Percentiles rank a stretch among this genome's conserved stretches.
Conservation (phyloP, 2,113 vertebrate genomes). For the Electrona antarctica region DNA sequence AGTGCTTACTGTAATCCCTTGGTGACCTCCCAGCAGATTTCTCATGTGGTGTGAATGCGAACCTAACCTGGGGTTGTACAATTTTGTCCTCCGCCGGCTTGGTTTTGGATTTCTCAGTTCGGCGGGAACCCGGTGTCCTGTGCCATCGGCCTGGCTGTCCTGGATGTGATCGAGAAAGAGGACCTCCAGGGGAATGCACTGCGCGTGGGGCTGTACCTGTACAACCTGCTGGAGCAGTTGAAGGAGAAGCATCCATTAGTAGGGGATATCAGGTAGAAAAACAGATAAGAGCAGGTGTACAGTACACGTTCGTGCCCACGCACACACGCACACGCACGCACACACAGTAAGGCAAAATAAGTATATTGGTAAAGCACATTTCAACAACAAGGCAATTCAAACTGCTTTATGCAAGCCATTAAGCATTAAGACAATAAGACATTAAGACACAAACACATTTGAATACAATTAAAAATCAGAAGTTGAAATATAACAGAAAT, state of each 20-base stretch:
- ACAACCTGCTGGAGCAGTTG: slow-evolving; percentile 79
- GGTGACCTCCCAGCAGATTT: not conserved
- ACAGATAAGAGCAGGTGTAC: too few relatives aligned
- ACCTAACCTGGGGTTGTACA: not conserved
- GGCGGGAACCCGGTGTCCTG: slow-evolving; percentile 97
- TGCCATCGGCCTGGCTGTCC: slow-evolving; percentile 90
- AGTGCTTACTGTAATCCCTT: not conserved
- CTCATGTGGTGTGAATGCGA: not conserved
- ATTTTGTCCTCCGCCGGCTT: slow-evolving; percentile 23
- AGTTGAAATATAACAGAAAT: too few relatives aligned
- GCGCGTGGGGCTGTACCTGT: slow-evolving; percentile 85
- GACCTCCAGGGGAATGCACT: slow-evolving; percentile 89
- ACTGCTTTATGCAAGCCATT: not conserved
- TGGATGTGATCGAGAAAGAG: slow-evolving; percentile 91
- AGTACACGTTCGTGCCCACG: too few relatives aligned
- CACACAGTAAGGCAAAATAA: not conserved
- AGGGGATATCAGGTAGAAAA: slow-evolving; percentile 87
- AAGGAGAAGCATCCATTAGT: slow-evolving; percentile 89
- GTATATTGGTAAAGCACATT: too few relatives aligned
- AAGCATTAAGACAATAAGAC: too few relatives aligned
- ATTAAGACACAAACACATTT: too few relatives aligned
- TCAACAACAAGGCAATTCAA: too few relatives aligned
- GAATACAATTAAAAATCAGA: too few relatives aligned
- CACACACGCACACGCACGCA: not conserved
- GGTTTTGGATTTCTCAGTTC: slow-evolving; percentile 80